phyloP scores from a whole-genome alignment of 2,888 invertebrate species.

The Cataglyphis livida region DNA sequence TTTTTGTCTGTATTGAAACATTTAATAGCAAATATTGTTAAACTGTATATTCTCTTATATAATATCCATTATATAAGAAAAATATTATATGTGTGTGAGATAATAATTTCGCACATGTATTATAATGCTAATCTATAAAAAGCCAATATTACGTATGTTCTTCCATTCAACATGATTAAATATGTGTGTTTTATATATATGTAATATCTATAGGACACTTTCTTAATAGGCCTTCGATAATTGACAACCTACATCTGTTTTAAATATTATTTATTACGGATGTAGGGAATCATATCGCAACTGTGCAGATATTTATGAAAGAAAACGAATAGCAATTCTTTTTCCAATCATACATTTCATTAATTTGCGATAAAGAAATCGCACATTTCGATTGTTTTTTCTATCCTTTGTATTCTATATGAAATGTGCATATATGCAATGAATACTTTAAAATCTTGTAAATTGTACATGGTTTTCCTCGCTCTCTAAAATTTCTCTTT shows the following conservation, averaged over 20 bases:
- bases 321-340: constrained; percentile 19
- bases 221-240: constrained; percentile 78
- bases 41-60: constrained; percentile 1
- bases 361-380: constrained; percentile 18
- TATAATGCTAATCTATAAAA: constrained; percentile 63
- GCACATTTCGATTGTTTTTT: not conserved
- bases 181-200: constrained; percentile 49
- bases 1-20: not conserved
- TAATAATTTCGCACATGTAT: constrained; percentile 58
- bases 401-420: not conserved
- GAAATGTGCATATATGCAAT: not conserved
- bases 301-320: constrained; percentile 33
- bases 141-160: constrained; percentile 57
- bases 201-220: constrained; percentile 76
- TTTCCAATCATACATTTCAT: not conserved
- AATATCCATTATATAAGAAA: constrained; percentile 25
- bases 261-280: constrained; percentile 41
- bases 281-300: constrained; percentile 53
- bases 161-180: constrained; percentile 60
- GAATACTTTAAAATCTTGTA: constrained; percentile 7
- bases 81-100: constrained; percentile 33
- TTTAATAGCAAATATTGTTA: constrained; percentile 19
- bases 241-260: constrained; percentile 70
- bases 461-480: not conserved
- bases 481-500: constrained; percentile 8